Conservation (phyloP, 1,140 invertebrate species). For the Mya arenaria region DNA sequence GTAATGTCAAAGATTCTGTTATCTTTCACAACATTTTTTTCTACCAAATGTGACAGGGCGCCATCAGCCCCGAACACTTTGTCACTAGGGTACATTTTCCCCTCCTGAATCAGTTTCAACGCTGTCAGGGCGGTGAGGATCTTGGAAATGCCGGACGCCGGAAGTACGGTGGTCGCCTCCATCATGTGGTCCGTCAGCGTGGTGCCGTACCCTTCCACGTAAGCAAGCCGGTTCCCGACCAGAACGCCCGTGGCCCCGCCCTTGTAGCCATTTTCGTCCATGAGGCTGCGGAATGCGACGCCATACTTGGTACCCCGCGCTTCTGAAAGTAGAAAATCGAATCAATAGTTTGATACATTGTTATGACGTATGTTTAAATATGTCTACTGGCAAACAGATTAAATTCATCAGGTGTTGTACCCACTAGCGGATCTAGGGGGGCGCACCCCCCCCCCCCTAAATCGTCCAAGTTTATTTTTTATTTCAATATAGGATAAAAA, state of each 20-base stretch:
- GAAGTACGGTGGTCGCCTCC: conserved; percentile 55
- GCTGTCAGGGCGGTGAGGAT: conserved; percentile 73
- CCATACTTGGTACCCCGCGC: conserved; percentile 55
- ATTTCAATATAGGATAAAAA: too few species aligned
- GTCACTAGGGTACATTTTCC: conserved; percentile 59
- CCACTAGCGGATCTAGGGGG: too few species aligned
- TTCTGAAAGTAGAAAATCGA: conserved; percentile 46
- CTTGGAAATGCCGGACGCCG: conserved; percentile 72
- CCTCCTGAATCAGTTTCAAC: conserved; percentile 69
- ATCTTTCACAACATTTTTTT: conserved; percentile 61
- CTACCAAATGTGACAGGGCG: conserved; percentile 62
- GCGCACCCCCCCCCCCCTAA: too few species aligned
- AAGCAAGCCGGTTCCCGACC: conserved; percentile 67
- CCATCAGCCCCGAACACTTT: conserved; percentile 73
- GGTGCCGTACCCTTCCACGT: conserved; percentile 71
- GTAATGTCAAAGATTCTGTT: conserved; percentile 72
- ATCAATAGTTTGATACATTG: too few species aligned
- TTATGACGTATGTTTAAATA: too few species aligned
- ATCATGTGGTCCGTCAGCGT: conserved; percentile 67
- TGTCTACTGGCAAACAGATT: too few species aligned
- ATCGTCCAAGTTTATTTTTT: too few species aligned
- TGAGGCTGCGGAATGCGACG: conserved; percentile 57
- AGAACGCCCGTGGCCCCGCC: conserved; percentile 73
- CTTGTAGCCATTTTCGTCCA: conserved; percentile 66
- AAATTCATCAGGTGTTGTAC: too few species aligned